Conservation (phyloP, 2,888 invertebrate genomes). For the Hemicrepidius hirtus region DNA sequence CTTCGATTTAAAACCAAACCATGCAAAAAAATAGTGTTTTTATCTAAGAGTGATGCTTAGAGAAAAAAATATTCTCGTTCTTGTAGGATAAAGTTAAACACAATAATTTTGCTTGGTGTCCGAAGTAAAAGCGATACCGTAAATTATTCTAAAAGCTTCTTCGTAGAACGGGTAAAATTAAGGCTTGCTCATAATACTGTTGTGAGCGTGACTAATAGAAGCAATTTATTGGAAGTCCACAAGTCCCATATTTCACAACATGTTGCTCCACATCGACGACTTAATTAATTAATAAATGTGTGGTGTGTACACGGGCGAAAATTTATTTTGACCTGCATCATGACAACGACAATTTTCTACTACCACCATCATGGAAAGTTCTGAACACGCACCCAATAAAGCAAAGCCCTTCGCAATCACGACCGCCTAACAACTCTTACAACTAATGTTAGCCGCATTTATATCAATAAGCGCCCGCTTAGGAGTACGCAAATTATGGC, state of each 20-base stretch:
- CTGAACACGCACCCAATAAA: constrained; percentile 10
- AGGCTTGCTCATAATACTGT: constrained; percentile 3
- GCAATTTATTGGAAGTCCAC: constrained; percentile 19
- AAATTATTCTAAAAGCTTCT: too few species aligned
- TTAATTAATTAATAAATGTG: constrained; percentile 31
- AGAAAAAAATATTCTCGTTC: too few species aligned
- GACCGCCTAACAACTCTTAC: constrained; percentile 35
- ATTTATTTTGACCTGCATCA: not conserved
- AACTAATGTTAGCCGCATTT: constrained; percentile 58
- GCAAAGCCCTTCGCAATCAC: constrained; percentile 14
- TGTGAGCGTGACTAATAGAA: constrained; percentile 9
- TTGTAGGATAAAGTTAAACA: too few species aligned
- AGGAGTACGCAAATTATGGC: constrained; percentile 61
- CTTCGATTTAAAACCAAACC: too few species aligned
- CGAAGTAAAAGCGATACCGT: too few species aligned
- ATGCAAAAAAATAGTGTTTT: too few species aligned
- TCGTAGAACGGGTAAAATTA: constrained; percentile 1
- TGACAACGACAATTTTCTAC: not conserved
- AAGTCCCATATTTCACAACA: constrained; percentile 24
- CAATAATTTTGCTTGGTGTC: not conserved
- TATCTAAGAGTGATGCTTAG: too few species aligned
- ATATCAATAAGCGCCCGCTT: constrained; percentile 66
- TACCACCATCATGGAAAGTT: not conserved
- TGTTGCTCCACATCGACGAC: constrained; percentile 20
- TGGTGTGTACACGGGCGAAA: not conserved